Evolutionary conservation across 2,797 vertebrate genomes (phyloP).

Genomic region (Mormyrops boulengeri): DNA sequence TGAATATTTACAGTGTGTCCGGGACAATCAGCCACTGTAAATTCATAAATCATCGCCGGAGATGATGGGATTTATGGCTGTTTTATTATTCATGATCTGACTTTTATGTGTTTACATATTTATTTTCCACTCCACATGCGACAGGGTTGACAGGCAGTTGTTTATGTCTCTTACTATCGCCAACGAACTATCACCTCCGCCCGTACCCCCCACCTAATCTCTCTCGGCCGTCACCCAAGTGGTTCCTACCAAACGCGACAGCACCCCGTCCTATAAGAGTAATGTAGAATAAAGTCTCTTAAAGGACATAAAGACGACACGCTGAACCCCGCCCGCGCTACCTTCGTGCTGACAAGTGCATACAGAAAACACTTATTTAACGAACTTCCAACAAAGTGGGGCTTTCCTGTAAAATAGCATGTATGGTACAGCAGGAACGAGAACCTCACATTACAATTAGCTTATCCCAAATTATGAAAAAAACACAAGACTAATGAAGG

Average conservation of each 20-base stretch:
- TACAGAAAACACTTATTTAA: background rate
- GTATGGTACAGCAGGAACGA: background rate
- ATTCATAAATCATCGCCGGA: constrained; percentile 69
- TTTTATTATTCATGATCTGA: constrained; percentile 77
- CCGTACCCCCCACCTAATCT: background rate
- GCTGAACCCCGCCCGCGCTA: background rate
- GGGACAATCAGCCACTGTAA: constrained; percentile 55
- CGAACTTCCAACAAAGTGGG: background rate
- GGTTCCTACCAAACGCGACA: background rate
- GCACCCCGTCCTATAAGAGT: background rate
- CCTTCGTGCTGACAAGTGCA: background rate
- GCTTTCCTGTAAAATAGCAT: background rate
- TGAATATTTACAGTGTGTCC: constrained; percentile 53
- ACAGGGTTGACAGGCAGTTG: constrained; percentile 43
- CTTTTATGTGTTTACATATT: constrained; percentile 70
- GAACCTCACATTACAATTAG: background rate
- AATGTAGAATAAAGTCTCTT: background rate
- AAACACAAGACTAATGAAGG: background rate
- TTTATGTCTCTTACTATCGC: constrained; percentile 18
- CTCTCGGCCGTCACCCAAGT: background rate
- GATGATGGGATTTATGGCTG: constrained; percentile 60
- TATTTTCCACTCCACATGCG: constrained; percentile 50
- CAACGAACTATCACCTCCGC: constrained; percentile 26
- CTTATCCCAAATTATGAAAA: background rate
- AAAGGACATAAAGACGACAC: background rate